phyloP scores from a whole-genome alignment of 2,113 vertebrate genomes.

The Tyrannus savana region DNA sequence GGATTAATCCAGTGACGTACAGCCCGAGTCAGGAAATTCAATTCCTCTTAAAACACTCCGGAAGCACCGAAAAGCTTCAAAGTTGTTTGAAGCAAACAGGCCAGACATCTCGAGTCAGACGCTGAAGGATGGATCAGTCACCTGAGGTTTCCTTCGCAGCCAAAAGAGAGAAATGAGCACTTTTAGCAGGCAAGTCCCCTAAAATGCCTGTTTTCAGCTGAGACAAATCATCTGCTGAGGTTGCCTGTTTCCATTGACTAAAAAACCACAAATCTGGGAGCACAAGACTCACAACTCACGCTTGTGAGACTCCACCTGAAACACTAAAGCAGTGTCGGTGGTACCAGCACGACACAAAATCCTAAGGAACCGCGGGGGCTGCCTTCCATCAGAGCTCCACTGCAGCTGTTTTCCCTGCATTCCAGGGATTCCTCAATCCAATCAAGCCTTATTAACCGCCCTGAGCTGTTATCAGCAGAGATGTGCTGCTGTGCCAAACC shows the following conservation, averaged over 20 bases:
- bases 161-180: not conserved
- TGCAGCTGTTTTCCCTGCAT: not conserved
- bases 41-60: not conserved
- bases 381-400: not conserved
- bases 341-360: not conserved
- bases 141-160: conserved; percentile 7
- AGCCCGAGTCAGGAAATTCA: not conserved
- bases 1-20: not conserved
- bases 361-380: not conserved
- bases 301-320: not conserved
- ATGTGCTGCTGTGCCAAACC: not conserved
- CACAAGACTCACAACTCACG: not conserved
- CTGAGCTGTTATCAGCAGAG: not conserved
- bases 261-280: not conserved
- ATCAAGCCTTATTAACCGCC: not conserved
- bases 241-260: not conserved
- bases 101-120: not conserved
- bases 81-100: not conserved
- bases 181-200: not conserved
- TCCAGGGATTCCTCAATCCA: not conserved
- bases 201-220: not conserved
- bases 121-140: conserved; percentile 8
- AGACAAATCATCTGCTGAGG: not conserved
- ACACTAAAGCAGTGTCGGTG: not conserved
- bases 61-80: not conserved